phyloP scores from a whole-genome alignment of 2,797 vertebrate species.

The Synanceia verrucosa region DNA sequence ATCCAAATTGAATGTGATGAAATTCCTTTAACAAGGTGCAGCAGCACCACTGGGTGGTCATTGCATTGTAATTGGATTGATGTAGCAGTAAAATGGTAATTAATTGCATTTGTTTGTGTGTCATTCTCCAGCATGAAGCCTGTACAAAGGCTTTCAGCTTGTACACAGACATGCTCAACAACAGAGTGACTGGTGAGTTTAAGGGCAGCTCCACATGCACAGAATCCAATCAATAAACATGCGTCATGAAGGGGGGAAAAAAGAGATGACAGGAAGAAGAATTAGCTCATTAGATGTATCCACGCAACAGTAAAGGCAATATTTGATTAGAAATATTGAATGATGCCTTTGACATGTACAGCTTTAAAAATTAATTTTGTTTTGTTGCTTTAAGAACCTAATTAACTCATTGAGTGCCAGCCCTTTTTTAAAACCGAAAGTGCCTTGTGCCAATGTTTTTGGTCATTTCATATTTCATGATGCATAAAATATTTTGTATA shows the following conservation, averaged over 20 bases:
- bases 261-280: neutral
- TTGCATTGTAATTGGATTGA: neutral
- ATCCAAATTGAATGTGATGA: neutral
- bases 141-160: conserved; percentile 82
- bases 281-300: neutral
- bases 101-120: neutral
- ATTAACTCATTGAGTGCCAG: too few relatives aligned
- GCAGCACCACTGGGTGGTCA: neutral
- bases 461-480: too few relatives aligned
- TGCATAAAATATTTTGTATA: too few relatives aligned
- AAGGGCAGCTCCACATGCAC: too few relatives aligned
- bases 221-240: too few relatives aligned
- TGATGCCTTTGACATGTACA: neutral
- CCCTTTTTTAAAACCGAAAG: too few relatives aligned
- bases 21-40: neutral
- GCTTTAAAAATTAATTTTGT: neutral
- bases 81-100: neutral
- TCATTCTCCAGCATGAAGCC: conserved; percentile 83
- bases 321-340: neutral
- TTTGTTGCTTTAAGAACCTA: neutral
- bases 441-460: too few relatives aligned
- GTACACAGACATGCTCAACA: conserved; percentile 90
- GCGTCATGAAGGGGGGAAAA: too few relatives aligned
- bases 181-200: conserved; percentile 88
- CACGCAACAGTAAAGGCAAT: neutral